A percentile compares a stretch with the other conserved stretches of the same genome.
Evolutionary conservation across 2,113 vertebrate genomes (phyloP).

Genomic region (Oryzias woworae): DNA sequence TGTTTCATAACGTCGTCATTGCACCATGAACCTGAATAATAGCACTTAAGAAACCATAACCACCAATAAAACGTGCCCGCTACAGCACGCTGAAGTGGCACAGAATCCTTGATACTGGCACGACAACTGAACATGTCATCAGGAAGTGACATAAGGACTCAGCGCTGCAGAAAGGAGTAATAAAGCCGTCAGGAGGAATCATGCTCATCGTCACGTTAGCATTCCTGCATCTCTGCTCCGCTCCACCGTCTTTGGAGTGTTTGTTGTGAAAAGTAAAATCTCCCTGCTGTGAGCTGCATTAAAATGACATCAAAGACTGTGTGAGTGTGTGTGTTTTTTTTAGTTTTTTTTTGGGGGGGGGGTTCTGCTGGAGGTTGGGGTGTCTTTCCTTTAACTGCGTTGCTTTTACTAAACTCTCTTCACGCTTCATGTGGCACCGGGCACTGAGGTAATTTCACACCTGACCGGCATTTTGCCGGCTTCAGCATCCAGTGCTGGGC

Average conservation of each 20-base stretch:
- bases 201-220: slow-evolving; percentile 10
- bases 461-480: slow-evolving; percentile 57
- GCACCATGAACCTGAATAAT: too few species aligned
- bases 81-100: too few species aligned
- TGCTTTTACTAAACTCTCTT: slow-evolving; percentile 71
- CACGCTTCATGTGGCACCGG: slow-evolving; percentile 50
- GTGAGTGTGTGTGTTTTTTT: not conserved
- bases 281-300: slow-evolving; percentile 24
- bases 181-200: slow-evolving; percentile 28
- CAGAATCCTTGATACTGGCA: too few species aligned
- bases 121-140: not conserved
- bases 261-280: slow-evolving; percentile 10
- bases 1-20: too few species aligned
- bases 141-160: slow-evolving; percentile 3
- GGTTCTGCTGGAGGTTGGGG: not conserved
- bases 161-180: not conserved
- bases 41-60: too few species aligned
- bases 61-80: too few species aligned
- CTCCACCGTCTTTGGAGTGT: slow-evolving; percentile 23
- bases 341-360: not conserved
- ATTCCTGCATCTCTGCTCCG: slow-evolving; percentile 25
- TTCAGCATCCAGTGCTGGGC: slow-evolving; percentile 26
- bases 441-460: slow-evolving; percentile 73
- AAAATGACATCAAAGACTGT: slow-evolving; percentile 29
- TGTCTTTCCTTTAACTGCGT: slow-evolving; percentile 41